phyloP scores from a whole-genome alignment of 2,113 vertebrate species.

The Tenebrosternarchus preto region DNA sequence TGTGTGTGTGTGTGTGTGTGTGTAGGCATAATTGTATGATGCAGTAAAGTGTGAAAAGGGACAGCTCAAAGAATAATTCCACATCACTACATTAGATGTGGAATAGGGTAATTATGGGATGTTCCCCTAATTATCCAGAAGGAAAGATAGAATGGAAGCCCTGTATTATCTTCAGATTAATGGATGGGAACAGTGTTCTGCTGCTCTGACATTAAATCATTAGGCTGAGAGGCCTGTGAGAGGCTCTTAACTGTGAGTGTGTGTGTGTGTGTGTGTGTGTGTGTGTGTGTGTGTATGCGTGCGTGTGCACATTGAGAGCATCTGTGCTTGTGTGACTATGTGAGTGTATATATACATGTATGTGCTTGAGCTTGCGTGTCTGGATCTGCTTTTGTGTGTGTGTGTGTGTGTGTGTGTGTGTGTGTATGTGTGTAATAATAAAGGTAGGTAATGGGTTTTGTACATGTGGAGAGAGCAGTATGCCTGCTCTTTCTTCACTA shows the following conservation, averaged over 20 bases:
- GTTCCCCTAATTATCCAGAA: not conserved
- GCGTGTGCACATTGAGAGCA: too few species aligned
- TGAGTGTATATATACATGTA: too few species aligned
- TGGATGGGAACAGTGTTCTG: not conserved
- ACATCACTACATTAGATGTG: conserved; percentile 12
- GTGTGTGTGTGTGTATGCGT: not conserved
- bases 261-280: conserved; percentile 2
- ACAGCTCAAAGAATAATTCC: conserved; percentile 2
- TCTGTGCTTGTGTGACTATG: too few species aligned
- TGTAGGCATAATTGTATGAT: not conserved
- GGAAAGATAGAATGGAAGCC: not conserved
- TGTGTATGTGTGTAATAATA: too few species aligned
- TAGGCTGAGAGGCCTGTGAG: not conserved
- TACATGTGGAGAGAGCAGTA: too few species aligned
- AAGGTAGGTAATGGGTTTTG: too few species aligned
- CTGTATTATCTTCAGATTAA: conserved; percentile 3
- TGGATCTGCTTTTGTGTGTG: too few species aligned
- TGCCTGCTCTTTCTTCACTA: too few species aligned
- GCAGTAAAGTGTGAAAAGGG: not conserved
- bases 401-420: too few species aligned
- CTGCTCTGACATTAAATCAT: not conserved
- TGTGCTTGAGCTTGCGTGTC: too few species aligned
- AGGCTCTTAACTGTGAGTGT: not conserved
- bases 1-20: conserved; percentile 6
- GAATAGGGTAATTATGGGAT: not conserved